Evolutionary conservation across 92 coral and sea anemone genomes (phyloP), one percentile per base, ranked within the genome.

Genomic region (Palythoa grandis): DNA sequence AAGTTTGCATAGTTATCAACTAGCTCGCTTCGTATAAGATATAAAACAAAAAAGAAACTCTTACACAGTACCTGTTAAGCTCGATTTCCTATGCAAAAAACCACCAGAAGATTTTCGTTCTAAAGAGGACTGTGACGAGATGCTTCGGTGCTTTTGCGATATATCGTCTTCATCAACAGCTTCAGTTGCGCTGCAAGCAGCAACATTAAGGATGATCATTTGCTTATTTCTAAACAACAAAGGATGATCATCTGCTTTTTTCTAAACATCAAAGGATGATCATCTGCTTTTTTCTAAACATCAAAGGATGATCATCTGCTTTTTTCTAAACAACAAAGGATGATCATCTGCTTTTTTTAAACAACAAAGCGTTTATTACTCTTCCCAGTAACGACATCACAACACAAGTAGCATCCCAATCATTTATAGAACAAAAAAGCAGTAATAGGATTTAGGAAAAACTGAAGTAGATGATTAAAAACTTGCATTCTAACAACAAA

Each of bases 71-170:
- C 85, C 85, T 80, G 60, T 66, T 14, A 66, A 23, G 53, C 85
- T 80, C 5, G 74, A 67, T 24, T 67, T 80, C 22, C 58, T 65
- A 15, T 67, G 71, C 65, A 78, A 53, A 52, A 78, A 61, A 50
- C n/a, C 83, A 20, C 72, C 52, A 39, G 47, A 13, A 80, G 85
- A 47, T 66, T 60, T 80, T 24, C 74, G 52, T 29, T 80, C 74
- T 48, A 25, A 15, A 14, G 85, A 80, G 14, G 85, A 47, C 48
- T 80, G 85, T 48, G 85, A 67, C 14, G 85, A 65, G 12, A 67
- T 14, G 20, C 37, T 61, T n/a, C 43, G 39, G 35, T 24, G 50
- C 50, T 43, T 38, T 12, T 60, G 35, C 9, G 22, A 19, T 14
- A 38, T 7, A n/a, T 79, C 56, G n/a, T 39, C 70, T n/a, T 47